phyloP scores from a whole-genome alignment of 2,888 invertebrate genomes.

The Ditylenchus weischeri region DNA sequence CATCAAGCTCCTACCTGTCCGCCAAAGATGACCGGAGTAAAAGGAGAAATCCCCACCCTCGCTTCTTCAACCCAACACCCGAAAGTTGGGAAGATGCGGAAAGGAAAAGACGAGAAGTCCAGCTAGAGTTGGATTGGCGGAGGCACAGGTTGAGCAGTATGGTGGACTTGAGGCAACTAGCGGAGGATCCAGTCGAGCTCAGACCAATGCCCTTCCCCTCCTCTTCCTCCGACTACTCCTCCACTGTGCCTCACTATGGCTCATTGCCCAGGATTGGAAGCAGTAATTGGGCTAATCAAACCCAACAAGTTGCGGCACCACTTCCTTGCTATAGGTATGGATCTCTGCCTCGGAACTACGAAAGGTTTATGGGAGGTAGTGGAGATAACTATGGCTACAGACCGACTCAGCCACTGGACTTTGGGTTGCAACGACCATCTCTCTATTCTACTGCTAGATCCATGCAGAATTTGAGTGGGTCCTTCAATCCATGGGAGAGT shows the following conservation, averaged over 20 bases:
- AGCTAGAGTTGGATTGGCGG: slow-evolving; percentile 67
- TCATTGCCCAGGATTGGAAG: slow-evolving; percentile 52
- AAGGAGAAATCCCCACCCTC: no score
- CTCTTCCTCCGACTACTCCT: slow-evolving; percentile 33
- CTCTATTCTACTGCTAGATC: slow-evolving; percentile 1
- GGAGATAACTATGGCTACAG: slow-evolving; percentile 1
- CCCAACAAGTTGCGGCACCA: background rate
- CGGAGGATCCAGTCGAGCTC: slow-evolving; percentile 6
- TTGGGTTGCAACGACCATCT: slow-evolving; percentile 1
- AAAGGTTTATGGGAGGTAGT: slow-evolving; percentile 37
- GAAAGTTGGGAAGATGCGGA: slow-evolving; percentile 62
- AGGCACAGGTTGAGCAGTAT: slow-evolving; percentile 60
- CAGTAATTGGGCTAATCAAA: slow-evolving; percentile 17
- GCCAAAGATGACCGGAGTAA: no score
- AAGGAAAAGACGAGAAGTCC: slow-evolving; percentile 65
- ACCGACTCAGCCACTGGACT: background rate
- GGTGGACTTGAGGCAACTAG: slow-evolving; percentile 38
- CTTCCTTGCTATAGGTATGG: slow-evolving; percentile 45
- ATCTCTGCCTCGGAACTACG: slow-evolving; percentile 54
- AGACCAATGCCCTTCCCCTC: background rate
- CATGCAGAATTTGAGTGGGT: slow-evolving; percentile 5
- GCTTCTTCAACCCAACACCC: no score
- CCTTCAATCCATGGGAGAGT: background rate
- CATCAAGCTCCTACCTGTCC: no score
- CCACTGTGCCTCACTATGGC: slow-evolving; percentile 52